phyloP scores from a whole-genome alignment of 2,797 vertebrate species.

The Gallinago stenura region DNA sequence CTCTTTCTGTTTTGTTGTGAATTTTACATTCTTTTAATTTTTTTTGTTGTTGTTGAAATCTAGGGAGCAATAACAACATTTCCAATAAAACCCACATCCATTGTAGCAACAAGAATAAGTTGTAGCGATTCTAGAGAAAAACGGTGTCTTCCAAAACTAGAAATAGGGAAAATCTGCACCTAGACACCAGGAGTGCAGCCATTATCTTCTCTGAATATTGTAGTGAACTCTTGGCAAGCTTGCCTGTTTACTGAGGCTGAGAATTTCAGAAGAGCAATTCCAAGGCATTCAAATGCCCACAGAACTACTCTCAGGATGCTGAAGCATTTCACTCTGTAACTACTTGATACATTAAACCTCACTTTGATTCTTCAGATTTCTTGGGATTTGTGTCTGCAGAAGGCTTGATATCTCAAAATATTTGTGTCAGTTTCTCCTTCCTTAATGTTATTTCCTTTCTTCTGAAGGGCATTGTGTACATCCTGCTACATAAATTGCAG shows the following conservation, averaged over 20 bases:
- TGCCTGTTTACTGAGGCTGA: not conserved
- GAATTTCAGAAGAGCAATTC: not conserved
- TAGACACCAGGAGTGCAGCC: not conserved
- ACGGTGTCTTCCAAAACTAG: not conserved
- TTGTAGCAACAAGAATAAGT: not conserved
- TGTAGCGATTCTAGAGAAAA: not conserved
- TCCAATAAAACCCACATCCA: rapidly evolving
- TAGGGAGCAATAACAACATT: not conserved
- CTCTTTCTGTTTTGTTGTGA: not conserved
- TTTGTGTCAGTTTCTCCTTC: not conserved
- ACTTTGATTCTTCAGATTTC: not conserved
- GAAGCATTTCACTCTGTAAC: not conserved
- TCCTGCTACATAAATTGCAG: not conserved
- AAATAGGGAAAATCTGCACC: not conserved
- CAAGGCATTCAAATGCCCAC: not conserved
- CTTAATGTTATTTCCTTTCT: not conserved
- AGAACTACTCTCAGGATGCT: not conserved
- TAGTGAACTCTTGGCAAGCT: not conserved
- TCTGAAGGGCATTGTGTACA: not conserved
- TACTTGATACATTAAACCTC: not conserved
- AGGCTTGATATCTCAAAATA: not conserved
- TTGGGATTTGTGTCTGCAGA: not conserved
- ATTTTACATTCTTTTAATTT: not conserved
- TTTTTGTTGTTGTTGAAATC: not conserved
- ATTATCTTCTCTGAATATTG: not conserved